phyloP scores from a whole-genome alignment of 2,113 vertebrate genomes.

The Phoxinus phoxinus region DNA sequence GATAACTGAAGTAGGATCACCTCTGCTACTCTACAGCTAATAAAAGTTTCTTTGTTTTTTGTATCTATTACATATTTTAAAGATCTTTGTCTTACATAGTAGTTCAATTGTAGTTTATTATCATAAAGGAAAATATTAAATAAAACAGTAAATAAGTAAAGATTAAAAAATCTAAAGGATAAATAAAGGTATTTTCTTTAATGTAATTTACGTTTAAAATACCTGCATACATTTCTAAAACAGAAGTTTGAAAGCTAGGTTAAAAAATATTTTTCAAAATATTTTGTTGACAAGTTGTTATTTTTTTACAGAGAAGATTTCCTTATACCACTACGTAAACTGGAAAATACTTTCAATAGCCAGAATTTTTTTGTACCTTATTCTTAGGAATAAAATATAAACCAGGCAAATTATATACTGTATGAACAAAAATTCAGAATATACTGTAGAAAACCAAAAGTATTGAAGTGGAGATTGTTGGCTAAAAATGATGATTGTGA shows the following conservation, averaged over 20 bases:
- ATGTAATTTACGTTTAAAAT: background rate
- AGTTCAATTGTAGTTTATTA: background rate
- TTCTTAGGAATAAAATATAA: no score
- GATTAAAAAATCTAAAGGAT: background rate
- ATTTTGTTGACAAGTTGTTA: background rate
- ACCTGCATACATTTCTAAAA: background rate
- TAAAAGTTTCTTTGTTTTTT: background rate
- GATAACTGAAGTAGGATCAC: background rate
- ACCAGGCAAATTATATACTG: no score
- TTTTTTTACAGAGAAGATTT: background rate
- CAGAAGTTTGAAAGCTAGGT: background rate
- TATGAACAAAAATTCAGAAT: background rate
- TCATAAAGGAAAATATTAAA: background rate
- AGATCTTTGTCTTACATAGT: background rate
- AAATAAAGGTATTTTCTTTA: no score
- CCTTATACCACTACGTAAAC: background rate
- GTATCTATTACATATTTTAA: background rate
- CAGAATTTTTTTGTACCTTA: no score
- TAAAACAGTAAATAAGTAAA: background rate
- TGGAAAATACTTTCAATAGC: background rate
- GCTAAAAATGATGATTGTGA: no score
- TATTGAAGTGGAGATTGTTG: no score
- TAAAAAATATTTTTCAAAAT: background rate
- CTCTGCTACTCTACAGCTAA: background rate
- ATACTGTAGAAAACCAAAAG: background rate